Base-by-base conservation (phyloP, 92 coral and sea anemone species). In the Porites divaricata region DNA sequence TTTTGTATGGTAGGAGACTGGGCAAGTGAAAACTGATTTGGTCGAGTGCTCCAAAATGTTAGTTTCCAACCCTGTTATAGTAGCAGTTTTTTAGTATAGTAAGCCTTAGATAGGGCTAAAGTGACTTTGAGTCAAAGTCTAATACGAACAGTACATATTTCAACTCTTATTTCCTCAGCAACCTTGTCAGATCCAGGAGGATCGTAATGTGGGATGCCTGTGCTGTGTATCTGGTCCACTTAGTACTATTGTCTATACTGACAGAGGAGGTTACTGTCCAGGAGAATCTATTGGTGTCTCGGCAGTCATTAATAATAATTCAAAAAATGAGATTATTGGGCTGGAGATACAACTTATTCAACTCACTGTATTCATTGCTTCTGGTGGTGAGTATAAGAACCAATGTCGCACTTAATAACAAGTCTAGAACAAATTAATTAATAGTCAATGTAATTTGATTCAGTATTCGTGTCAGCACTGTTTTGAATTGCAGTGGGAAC, bases 261-360 rank as follows among this genome's bases (percentile, higher is more conserved):
- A 95, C 89, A 83, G 98, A 22, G 94, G 97, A 9, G 98, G 98
- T 19, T 95, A 95, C 75, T 95, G 98, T 66, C 97, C 98, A 3
- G 98, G 98, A 0, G 98, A 95, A 74, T 83, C 93, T 7, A 88
- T 95, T 64, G 90, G 88, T 66, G 85, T 93, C 56, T 93, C 97
- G 12, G 92, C 92, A 64, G 91, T 83, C 78, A 91, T 95, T 67
- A 93, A 87, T 53, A 95, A 95, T 77, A 85, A 88, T 75, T 89
- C 97, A 56, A 88, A 84, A 2, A 85, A 85, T 71, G 70, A 84
- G 20, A 67, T 95, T 64, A 84, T 74, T 75, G 94, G 98, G 12
- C 81, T 94, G 17, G 92, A 90, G 75, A 58, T 95, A 7, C 87
- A 89, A 23, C 85, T 95, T 68, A 41, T 72, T 81, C 98, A 94